Base-by-base conservation (phyloP, 1,140 invertebrate species). In the Triops longicaudatus region DNA sequence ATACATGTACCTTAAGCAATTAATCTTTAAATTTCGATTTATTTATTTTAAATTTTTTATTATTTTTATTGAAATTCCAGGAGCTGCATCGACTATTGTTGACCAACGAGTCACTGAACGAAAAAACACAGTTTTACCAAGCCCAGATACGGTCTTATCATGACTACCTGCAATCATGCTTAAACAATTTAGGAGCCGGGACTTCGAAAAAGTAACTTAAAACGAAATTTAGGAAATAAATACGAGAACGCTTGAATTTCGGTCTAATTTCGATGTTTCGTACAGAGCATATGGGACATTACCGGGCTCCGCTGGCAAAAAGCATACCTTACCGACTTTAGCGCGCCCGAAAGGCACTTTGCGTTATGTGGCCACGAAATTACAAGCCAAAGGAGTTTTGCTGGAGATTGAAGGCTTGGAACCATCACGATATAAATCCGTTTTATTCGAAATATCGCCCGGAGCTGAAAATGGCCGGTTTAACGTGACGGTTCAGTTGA, bases 101-200 rank as follows among this genome's bases (percentile, higher is more conserved):
- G 22, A 91, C 91, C 0, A 88, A 90, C 80, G 87, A 88, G 75
- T 87, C 88, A 81, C 83, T 94, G 1, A 86, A 88, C 75, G 87
- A 89, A 50, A 93, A 93, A 83, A 88, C 88, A 1, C 86, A 87
- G 78, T 93, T 92, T 83, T 92, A 91, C 79, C 87, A 92, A 81
- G 91, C 93, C 79, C 91, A 93, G 84, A 89, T 91, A 22, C 87
- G 90, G 80, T 94, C 89, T 79, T 94, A 93, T 81, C 90, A 91
- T 80, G 86, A 91, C 79, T 94, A 93, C 81, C 91, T 93, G 71
- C 88, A 91, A 80, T 89, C 87, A 4, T 94, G 92, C 82, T 84
- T 93, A 1, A 89, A 90, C 73, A 93, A 92, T 84, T 85, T 93
- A 42, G 88, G 90, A 78, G 86, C 88, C 28, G 90, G 89, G 17